Evolutionary conservation across 1,140 invertebrate genomes (phyloP).

Genomic region (Mactra quadrangularis): DNA sequence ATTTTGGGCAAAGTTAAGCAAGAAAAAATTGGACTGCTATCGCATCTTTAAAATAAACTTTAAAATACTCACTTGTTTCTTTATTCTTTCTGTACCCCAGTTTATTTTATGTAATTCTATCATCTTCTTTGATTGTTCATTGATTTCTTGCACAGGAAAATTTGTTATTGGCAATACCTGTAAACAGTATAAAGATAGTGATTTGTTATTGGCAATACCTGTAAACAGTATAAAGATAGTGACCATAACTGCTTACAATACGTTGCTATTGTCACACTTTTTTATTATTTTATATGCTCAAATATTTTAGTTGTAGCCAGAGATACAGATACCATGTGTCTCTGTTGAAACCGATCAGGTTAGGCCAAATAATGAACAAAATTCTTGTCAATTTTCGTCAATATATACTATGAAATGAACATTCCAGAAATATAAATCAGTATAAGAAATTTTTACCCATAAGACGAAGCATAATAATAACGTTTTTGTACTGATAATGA

Average conservation of each 20-base stretch:
- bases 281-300: background rate
- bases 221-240: conserved; percentile 2
- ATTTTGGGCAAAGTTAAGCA: no score
- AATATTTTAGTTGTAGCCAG: background rate
- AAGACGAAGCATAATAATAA: no score
- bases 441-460: no score
- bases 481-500: no score
- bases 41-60: background rate
- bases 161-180: conserved; percentile 74
- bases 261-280: background rate
- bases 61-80: conserved; percentile 65
- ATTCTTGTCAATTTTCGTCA: background rate
- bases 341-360: background rate
- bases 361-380: background rate
- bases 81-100: conserved; percentile 60
- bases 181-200: background rate
- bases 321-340: background rate
- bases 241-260: no score
- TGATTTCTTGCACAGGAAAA: conserved; percentile 71
- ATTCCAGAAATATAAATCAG: no score
- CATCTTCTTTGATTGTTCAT: conserved; percentile 68
- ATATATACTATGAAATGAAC: background rate
- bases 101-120: conserved; percentile 62
- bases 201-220: conserved; percentile 73
- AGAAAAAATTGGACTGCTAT: background rate